A percentile compares a stretch with the other conserved stretches of the same genome.
Evolutionary conservation across 2,797 vertebrate genomes (phyloP).

Genomic region (Lepus townsendii): DNA sequence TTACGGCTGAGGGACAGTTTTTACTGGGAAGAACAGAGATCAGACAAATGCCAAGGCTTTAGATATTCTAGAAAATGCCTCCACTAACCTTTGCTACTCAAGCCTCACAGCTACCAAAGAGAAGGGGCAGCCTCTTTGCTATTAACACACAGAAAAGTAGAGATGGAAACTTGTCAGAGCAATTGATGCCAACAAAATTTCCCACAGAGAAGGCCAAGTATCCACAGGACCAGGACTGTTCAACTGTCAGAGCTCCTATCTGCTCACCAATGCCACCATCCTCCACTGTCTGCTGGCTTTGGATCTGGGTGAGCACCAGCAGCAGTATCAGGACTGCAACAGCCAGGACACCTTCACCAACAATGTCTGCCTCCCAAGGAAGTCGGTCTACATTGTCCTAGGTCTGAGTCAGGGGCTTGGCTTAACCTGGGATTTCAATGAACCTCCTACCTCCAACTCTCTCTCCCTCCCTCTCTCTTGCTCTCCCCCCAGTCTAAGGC

Average conservation of each 20-base stretch:
- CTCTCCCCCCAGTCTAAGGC: not conserved
- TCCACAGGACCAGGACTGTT: conserved; percentile 16
- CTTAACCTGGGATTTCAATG: not conserved
- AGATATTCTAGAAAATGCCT: conserved; percentile 46
- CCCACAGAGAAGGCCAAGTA: not conserved
- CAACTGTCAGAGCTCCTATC: not conserved
- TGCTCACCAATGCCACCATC: not conserved
- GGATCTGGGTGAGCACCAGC: not conserved
- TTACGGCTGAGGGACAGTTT: not conserved
- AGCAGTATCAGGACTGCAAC: not conserved
- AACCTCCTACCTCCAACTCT: not conserved
- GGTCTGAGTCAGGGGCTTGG: not conserved
- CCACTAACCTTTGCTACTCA: conserved; percentile 16
- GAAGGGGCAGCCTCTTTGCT: not conserved
- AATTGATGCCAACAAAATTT: not conserved
- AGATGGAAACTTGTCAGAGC: conserved; percentile 30
- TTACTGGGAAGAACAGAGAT: not conserved
- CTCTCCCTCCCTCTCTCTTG: too few relatives aligned
- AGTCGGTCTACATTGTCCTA: not conserved
- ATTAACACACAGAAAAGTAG: not conserved
- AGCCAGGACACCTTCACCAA: conserved; percentile 10
- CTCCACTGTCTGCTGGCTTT: not conserved
- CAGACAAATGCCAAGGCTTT: not conserved
- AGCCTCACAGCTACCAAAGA: conserved; percentile 22
- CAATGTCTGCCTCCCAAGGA: not conserved